phyloP scores from a whole-genome alignment of 1,140 invertebrate genomes.

The Micrasema minimum region DNA sequence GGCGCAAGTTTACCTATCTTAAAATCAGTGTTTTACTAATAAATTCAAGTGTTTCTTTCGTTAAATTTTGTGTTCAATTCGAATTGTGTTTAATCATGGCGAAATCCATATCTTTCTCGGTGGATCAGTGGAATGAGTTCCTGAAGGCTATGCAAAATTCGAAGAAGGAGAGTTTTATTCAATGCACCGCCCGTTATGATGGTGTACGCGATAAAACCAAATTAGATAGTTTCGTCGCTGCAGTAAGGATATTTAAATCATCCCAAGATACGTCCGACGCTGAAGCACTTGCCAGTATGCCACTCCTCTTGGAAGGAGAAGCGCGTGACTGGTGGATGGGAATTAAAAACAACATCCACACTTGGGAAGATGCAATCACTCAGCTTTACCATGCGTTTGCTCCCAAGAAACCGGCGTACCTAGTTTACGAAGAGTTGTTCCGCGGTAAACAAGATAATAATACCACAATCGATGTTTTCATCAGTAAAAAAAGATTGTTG shows the following conservation, averaged over 20 bases:
- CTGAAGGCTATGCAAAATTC: too few relatives aligned
- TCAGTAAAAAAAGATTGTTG: background rate
- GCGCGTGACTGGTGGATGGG: background rate
- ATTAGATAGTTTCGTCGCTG: background rate
- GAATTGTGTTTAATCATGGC: too few relatives aligned
- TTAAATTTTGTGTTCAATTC: too few relatives aligned
- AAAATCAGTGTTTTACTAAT: too few relatives aligned
- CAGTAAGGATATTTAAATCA: background rate
- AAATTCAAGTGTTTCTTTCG: too few relatives aligned
- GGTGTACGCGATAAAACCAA: background rate
- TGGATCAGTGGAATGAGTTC: too few relatives aligned
- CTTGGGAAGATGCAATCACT: background rate
- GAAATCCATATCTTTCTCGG: too few relatives aligned
- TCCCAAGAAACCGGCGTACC: background rate
- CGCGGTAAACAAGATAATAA: background rate
- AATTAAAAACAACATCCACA: background rate
- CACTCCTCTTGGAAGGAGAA: background rate
- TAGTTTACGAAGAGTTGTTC: background rate
- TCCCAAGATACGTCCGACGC: background rate
- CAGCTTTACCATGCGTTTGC: background rate
- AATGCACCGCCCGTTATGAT: background rate
- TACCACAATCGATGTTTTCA: background rate
- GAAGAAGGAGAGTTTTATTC: background rate
- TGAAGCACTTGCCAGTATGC: background rate
- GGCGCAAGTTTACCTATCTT: too few relatives aligned